Base-by-base conservation (phyloP, 2,888 invertebrate species). In the Himalopsyche anomala region DNA sequence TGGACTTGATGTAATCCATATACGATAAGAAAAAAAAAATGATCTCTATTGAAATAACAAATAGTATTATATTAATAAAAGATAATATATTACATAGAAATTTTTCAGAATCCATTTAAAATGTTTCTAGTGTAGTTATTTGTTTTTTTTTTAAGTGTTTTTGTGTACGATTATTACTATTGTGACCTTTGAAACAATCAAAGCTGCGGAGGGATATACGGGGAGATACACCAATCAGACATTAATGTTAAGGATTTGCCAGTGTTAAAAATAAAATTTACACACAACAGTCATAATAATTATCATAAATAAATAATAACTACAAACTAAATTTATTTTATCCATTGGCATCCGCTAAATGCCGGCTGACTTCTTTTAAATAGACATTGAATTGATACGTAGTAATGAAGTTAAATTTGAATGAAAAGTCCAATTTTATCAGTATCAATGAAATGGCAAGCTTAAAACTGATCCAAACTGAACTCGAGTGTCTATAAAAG, bases 221-320 rank as follows among this genome's bases (percentile, higher is more conserved):
- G 36, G 28, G 28, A 74, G 15, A 74, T 74, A 74, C 74, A 74
- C 38, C 74, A 74, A 74, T 15, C 74, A 74, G 74, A 74, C 38
- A 38, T 36, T 74, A 74, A 38, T 74, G 74, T 74, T 74, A 74
- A 36, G 74, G 38, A 38, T 74, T 36, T 74, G 74, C 74, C 74
- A 74, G 28, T 28, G 36, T 38, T 74, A 74, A 74, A 15, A 74
- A 36, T 74, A 38, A 28, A 74, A 38, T 74, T 74, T 74, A 74
- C 38, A 74, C 74, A 74, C 74, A 74, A 74, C 74, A 74, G 74
- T 74, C 74, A 38, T 74, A 74, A 74, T 74, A 74, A 74, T 74
- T 74, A 74, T 74, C 36, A 36, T 74, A 74, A 74, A 74, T 74
- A 74, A 74, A 74, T 74, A 74, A 74, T 74, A 38, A 74, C 74